Percentiles rank a stretch among this genome's conserved stretches.
Conservation (phyloP, 2,797 vertebrate species). For the Melanitta fusca region DNA sequence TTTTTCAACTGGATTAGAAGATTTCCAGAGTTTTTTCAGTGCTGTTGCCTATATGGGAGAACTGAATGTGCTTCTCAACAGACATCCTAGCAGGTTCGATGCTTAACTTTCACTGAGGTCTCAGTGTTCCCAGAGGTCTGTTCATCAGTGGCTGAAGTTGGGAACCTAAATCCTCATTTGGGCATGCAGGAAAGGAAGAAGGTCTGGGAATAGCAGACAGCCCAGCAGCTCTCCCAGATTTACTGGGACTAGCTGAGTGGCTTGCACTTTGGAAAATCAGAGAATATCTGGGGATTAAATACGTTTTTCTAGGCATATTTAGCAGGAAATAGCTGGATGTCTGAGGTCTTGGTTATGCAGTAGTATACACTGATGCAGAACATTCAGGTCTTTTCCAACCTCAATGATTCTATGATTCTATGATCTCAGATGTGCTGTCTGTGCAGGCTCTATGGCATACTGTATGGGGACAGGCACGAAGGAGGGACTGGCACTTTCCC, state of each 20-base stretch:
- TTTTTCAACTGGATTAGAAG: not conserved
- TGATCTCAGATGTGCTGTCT: not conserved
- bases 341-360: not conserved
- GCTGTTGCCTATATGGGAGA: not conserved
- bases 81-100: not conserved
- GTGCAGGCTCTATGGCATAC: not conserved
- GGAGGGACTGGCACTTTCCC: not conserved
- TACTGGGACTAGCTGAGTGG: not conserved
- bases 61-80: not conserved
- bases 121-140: not conserved
- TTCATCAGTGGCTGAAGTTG: not conserved
- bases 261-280: not conserved
- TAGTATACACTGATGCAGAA: not conserved
- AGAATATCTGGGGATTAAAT: not conserved
- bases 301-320: not conserved
- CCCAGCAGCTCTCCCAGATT: not conserved
- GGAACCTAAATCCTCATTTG: not conserved
- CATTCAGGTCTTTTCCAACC: not conserved
- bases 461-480: not conserved
- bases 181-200: not conserved
- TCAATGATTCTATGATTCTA: no score
- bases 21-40: not conserved
- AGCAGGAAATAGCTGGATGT: not conserved
- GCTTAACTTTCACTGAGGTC: not conserved
- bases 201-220: not conserved